A percentile compares a stretch with the other conserved stretches of the same genome.
phyloP scores from a whole-genome alignment of 92 coral and sea anemone species.

The Phenganax stokvisi region DNA sequence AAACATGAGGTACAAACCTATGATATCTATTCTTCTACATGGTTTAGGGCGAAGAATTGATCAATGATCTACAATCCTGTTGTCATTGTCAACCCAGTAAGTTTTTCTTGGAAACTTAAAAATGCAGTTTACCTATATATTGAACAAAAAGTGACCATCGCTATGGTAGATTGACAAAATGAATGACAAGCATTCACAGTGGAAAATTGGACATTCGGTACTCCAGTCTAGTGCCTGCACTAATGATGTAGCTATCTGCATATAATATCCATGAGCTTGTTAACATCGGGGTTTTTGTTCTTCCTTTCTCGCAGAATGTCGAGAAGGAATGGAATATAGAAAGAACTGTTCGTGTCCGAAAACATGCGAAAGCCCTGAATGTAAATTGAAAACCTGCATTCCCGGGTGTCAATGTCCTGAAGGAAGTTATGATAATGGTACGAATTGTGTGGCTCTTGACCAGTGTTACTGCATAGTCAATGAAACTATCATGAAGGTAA shows the following conservation, averaged over 20 bases:
- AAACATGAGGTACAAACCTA: too few species aligned
- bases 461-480: slow-evolving; percentile 48
- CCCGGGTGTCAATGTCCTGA: slow-evolving; percentile 65
- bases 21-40: neutral
- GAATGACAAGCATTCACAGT: too few species aligned
- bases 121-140: neutral
- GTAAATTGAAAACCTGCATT: slow-evolving; percentile 41
- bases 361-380: slow-evolving; percentile 47
- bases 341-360: slow-evolving; percentile 53
- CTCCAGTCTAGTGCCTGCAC: too few species aligned
- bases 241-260: neutral
- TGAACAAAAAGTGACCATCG: too few species aligned
- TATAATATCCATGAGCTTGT: neutral
- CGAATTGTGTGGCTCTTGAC: slow-evolving; percentile 48
- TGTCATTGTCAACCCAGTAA: slow-evolving; percentile 71
- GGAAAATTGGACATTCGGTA: too few species aligned
- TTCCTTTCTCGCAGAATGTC: slow-evolving; percentile 44
- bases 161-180: too few species aligned
- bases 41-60: slow-evolving; percentile 61
- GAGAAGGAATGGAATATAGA: slow-evolving; percentile 48
- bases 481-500: slow-evolving; percentile 47
- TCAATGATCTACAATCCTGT: slow-evolving; percentile 60
- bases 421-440: slow-evolving; percentile 59
- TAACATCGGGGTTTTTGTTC: neutral
- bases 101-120: slow-evolving; percentile 12